Base-by-base conservation (phyloP, 2,113 vertebrate genomes). In the Silurus meridionalis region DNA sequence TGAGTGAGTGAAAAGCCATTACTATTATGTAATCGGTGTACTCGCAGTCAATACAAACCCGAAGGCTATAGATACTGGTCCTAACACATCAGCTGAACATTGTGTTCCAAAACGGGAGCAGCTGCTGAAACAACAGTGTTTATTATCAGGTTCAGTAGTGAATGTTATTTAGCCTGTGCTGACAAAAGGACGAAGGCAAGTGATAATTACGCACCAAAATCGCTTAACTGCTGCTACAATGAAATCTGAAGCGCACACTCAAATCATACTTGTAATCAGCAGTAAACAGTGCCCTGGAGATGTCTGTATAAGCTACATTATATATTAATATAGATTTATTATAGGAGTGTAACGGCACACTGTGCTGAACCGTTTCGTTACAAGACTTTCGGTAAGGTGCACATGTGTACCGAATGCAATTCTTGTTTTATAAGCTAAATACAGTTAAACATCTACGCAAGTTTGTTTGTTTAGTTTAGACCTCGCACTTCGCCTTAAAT, bases 141-240 rank as follows among this genome's bases (percentile, higher is more conserved):
- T 53, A n/a, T 19, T 21, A 86, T 83, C 80, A 25, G 19, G 23
- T 71, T 83, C 53, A 85, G 72, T n/a, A 52, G 6, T 53, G 53
- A 46, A 58, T 9, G 8, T 61, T 67, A n/a, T 28, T 55, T 13
- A 17, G 37, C 15, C 17, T 28, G 0, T 57, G 48, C 25, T 63
- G 69, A 83, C 57, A 71, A 15, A 79, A 85, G 84, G 83, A 89
- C 84, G 88, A 87, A 88, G 66, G 67, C 13, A 84, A 80, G 53
- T 80, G 21, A 71, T 88, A 87, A 87, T 83, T 85, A 58, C 75
- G 57, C 86, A 48, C 48, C 74, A 88, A 75, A 14, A 75, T 75
- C 48, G n/a, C 48, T 37, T 14, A 88, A 88, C 89, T 85, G 83
- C 84, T 87, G 87, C 85, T 74, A 80, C 85, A 87, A 83, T 88